Conservation (phyloP, 2,797 vertebrate genomes). For the Melanotaenia parkinsoni region DNA sequence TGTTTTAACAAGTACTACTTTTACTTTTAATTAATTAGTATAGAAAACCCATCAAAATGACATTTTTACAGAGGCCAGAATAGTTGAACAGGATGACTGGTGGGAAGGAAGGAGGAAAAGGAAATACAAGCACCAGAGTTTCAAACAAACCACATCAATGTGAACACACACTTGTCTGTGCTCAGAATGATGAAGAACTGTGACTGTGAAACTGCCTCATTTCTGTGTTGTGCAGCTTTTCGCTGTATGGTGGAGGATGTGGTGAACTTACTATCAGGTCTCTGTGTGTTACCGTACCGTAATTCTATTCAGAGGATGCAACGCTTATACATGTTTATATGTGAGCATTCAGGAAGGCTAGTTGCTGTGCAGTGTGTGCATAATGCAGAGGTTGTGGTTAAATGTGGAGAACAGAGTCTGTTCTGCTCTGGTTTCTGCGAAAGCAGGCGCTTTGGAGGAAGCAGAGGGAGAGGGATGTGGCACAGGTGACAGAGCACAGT, state of each 20-base stretch:
- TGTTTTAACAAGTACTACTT: not conserved
- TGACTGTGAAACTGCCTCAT: constrained; percentile 40
- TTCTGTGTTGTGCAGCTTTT: constrained; percentile 59
- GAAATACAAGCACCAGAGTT: constrained; percentile 50
- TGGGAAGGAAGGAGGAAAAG: constrained; percentile 57
- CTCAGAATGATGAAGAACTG: constrained; percentile 28
- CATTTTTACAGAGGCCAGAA: constrained; percentile 2
- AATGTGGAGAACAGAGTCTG: constrained; percentile 42
- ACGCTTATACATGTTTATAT: not conserved
- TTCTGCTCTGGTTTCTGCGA: constrained; percentile 62
- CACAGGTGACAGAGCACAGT: constrained; percentile 62
- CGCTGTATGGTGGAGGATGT: constrained; percentile 74
- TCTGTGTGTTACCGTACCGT: constrained; percentile 39
- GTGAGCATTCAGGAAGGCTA: constrained; percentile 37
- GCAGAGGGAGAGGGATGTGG: constrained; percentile 60
- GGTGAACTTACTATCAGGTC: constrained; percentile 60
- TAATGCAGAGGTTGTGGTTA: constrained; percentile 59
- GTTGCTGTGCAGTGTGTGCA: constrained; percentile 54
- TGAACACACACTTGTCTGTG: constrained; percentile 22
- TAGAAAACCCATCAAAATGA: not conserved
- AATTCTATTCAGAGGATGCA: constrained; percentile 39
- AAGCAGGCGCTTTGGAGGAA: constrained; percentile 59
- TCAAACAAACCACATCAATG: constrained; percentile 71
- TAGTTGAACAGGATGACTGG: constrained; percentile 26
- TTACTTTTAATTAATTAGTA: not conserved